Base-by-base conservation (phyloP, 2,888 invertebrate species). In the Pandemis corylana region DNA sequence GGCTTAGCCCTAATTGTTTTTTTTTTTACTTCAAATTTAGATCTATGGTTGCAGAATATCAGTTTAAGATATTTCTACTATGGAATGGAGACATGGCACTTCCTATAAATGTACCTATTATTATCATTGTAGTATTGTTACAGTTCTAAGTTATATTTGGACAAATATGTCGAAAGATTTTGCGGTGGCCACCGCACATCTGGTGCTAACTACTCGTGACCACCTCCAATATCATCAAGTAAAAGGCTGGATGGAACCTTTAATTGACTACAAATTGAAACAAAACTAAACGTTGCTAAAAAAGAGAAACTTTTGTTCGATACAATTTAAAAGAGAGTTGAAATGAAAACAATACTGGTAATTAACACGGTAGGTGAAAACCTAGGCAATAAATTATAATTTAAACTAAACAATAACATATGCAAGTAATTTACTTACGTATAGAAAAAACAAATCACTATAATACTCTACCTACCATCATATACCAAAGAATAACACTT, bases 261-360 rank as follows among this genome's bases (percentile, higher is more conserved):
- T 81, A 81, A 81, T 81, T 80, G 79, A 80, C 81, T 75, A 72
- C 46, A 74, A 68, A 56, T 62, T 42, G 59, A 42, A 59, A 64
- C 6, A 63, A 63, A 56, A n/a, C 6, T 41, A 5, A 61, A 61
- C 10, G 4, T 36, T 10, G 7, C 7, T 28, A 61, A 20, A 41
- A 28, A 10, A 59, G 12, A 7, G 62, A 12, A 5, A n/a, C 1
- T 2, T 41, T 62, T 41, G n/a, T n/a, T 62, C 28, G 4, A 28
- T 59, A 20, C 4, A 28, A 12, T 28, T 28, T 59, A 28, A 59
- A 28, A 10, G 28, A 4, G 28, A 28, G 20, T 59, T 59, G 5
- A 46, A 46, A 46, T 59, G 28, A 28, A 7, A 59, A 56, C 41
- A 42, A 62, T 42, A 62, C 13, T 62, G 12, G 4, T 1, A 59